Base-by-base conservation (phyloP, 2,888 invertebrate genomes). In the Dynastes grantii region DNA sequence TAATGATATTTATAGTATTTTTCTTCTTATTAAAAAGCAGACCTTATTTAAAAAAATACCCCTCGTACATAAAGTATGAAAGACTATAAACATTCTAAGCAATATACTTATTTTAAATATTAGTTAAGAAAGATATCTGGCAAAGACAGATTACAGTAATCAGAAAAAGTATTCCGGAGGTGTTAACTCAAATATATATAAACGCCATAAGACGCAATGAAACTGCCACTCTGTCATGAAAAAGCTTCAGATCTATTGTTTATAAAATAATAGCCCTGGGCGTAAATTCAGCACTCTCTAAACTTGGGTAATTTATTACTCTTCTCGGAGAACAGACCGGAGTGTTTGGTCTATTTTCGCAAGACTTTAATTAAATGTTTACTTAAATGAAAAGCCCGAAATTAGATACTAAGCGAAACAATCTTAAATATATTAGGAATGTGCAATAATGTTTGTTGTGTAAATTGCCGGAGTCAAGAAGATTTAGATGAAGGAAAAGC, bases 311-410 rank as follows among this genome's bases (percentile, higher is more conserved):
- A 63, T 63, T 63, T 63, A 63, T 32, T 29, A 32, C 32, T 32
- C 29, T 27, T 9, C 13, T n/a, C 11, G 29, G 63, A 63, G 22
- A 63, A 32, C 9, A 22, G 9, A 29, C 13, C 27, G 13, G 32
- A 11, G n/a, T 32, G 13, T 32, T 63, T 63, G 32, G 63, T 63
- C 13, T 29, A 29, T 63, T 63, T 63, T 29, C 29, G 9, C 32
- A 27, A 11, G 2, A 29, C 27, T 63, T 63, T 63, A 63, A 63
- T 63, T 63, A 63, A 63, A 63, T 32, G 63, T 63, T 32, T 63
- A 63, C 6, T 63, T 63, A 29, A 29, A 32, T 32, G 27, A 63
- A 63, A 63, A 63, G 3, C 63, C 11, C 11, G 27, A 63, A 63
- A 63, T 63, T 63, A 29, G 32, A 63, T 29, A 63, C 13, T 63